phyloP scores from a whole-genome alignment of 2,113 vertebrate genomes.

The Forbesichthys papilliferus region DNA sequence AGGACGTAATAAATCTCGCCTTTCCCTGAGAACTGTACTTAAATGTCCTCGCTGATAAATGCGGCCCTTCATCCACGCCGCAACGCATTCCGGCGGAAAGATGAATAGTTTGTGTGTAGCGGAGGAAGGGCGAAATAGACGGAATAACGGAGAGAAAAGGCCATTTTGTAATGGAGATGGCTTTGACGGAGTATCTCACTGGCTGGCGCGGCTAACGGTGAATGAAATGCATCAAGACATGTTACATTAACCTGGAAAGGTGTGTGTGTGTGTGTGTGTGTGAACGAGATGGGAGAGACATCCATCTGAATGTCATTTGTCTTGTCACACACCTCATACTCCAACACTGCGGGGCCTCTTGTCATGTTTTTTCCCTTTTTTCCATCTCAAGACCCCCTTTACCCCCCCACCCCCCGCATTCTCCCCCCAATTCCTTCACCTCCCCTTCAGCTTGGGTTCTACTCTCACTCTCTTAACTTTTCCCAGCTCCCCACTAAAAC shows the following conservation, averaged over 20 bases:
- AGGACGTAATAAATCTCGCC: slow-evolving; percentile 61
- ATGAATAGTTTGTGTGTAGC: slow-evolving; percentile 62
- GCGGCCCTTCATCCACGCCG: slow-evolving; percentile 57
- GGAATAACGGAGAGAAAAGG: slow-evolving; percentile 34
- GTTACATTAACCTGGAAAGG: slow-evolving; percentile 63
- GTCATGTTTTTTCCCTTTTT: background rate
- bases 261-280: background rate
- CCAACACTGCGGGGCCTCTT: slow-evolving; percentile 51
- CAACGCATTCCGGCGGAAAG: slow-evolving; percentile 55
- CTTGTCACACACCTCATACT: slow-evolving; percentile 61
- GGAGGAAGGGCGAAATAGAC: slow-evolving; percentile 4
- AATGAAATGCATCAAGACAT: slow-evolving; percentile 72
- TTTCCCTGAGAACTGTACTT: slow-evolving; percentile 60
- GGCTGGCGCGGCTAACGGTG: slow-evolving; percentile 58
- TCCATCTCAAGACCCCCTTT: slow-evolving; percentile 8
- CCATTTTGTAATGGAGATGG: slow-evolving; percentile 67
- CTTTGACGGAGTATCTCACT: slow-evolving; percentile 66
- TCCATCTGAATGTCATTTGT: slow-evolving; percentile 57
- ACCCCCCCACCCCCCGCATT: background rate
- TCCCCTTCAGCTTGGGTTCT: too few species aligned
- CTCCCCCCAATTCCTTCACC: slow-evolving; percentile 11
- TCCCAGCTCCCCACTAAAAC: background rate
- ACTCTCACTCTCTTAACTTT: slow-evolving; percentile 1
- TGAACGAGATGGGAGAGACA: slow-evolving; percentile 20
- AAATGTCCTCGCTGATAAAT: slow-evolving; percentile 66